phyloP scores from a whole-genome alignment of 1,140 invertebrate genomes.

The Diorhabda sublineata region DNA sequence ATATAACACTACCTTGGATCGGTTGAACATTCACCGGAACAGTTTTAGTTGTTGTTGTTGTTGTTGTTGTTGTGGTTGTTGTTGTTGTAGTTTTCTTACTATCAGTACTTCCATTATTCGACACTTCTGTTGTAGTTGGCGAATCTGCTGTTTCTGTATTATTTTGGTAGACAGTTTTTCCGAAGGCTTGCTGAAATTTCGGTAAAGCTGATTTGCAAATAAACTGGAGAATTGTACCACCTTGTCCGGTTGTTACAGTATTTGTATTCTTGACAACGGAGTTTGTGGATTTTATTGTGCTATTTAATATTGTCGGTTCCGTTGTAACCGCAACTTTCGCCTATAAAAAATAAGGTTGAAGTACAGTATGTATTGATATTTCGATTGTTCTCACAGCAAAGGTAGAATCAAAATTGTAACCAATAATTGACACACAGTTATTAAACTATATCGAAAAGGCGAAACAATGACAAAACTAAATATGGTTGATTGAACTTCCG shows the following conservation, averaged over 20 bases:
- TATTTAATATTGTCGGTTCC: slow-evolving; percentile 11
- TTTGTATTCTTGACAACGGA: slow-evolving; percentile 16
- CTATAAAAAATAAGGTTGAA: slow-evolving; percentile 4
- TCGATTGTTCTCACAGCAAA: no score
- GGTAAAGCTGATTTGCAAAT: slow-evolving; percentile 60
- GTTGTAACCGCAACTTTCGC: slow-evolving; percentile 7
- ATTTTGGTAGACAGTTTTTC: slow-evolving; percentile 58
- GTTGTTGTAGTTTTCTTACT: slow-evolving; percentile 30
- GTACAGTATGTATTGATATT: background rate
- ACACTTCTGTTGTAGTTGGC: background rate
- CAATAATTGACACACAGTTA: no score
- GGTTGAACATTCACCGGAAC: slow-evolving; percentile 49
- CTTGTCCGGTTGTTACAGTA: slow-evolving; percentile 28
- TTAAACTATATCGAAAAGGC: no score
- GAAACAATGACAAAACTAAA: no score
- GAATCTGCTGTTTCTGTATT: slow-evolving; percentile 19
- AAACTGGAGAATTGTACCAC: slow-evolving; percentile 47
- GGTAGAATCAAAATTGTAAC: no score
- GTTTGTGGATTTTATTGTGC: slow-evolving; percentile 23
- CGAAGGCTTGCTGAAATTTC: slow-evolving; percentile 76
- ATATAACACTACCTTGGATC: slow-evolving; percentile 59
- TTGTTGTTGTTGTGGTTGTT: slow-evolving; percentile 38
- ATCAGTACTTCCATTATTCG: slow-evolving; percentile 6
- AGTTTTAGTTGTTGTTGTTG: slow-evolving; percentile 32
- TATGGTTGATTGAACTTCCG: no score